Evolutionary conservation across 2,888 invertebrate species (phyloP).

Genomic region (Chymomyza procnemis): DNA sequence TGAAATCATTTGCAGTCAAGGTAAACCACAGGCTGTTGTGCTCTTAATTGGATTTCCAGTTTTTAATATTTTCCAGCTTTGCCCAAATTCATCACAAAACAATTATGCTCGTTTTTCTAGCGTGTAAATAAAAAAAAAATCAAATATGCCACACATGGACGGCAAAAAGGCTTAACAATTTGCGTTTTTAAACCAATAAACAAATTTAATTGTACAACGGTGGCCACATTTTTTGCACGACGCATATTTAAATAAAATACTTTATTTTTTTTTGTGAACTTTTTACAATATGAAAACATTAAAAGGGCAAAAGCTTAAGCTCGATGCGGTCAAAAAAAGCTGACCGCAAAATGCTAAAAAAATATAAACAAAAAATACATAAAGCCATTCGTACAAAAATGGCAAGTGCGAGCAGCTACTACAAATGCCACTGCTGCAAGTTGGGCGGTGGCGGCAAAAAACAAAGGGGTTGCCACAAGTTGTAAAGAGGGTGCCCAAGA

Average conservation of each 20-base stretch:
- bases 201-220: constrained; percentile 50
- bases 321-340: constrained; percentile 64
- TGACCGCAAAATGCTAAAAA: constrained; percentile 53
- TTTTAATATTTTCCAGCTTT: constrained; percentile 3
- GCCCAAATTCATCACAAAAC: neutral
- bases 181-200: constrained; percentile 54
- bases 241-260: constrained; percentile 15
- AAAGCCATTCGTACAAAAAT: neutral
- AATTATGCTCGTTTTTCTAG: neutral
- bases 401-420: no score
- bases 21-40: neutral
- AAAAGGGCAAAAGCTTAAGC: constrained; percentile 69
- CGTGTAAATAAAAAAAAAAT: constrained; percentile 5
- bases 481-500: neutral
- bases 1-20: neutral
- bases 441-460: neutral
- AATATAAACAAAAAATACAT: constrained; percentile 59
- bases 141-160: neutral
- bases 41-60: constrained; percentile 1
- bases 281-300: constrained; percentile 55
- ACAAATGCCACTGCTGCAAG: no score
- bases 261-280: constrained; percentile 46
- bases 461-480: neutral
- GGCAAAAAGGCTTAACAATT: constrained; percentile 51
- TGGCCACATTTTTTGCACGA: constrained; percentile 13